Conservation (phyloP, 2,888 invertebrate genomes). For the Sesamia inferens region DNA sequence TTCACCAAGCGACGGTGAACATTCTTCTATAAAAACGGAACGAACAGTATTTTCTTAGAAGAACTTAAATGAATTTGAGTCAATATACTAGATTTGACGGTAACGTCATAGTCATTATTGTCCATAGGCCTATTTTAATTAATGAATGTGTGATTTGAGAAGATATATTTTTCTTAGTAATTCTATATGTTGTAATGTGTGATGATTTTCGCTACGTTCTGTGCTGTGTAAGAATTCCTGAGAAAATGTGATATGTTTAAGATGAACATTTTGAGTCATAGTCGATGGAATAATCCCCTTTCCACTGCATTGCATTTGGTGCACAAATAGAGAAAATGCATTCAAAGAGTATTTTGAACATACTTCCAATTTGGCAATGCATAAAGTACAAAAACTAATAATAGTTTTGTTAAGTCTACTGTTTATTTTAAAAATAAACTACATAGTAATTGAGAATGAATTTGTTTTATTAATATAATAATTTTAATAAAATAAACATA, state of each 20-base stretch:
- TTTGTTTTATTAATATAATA: constrained; percentile 63
- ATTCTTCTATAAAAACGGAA: constrained; percentile 81
- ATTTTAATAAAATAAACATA: constrained; percentile 42
- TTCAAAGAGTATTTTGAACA: constrained; percentile 85
- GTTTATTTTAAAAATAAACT: constrained; percentile 54
- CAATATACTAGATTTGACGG: constrained; percentile 54
- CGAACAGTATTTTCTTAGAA: constrained; percentile 69
- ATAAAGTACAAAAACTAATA: constrained; percentile 59
- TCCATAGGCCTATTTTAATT: constrained; percentile 54
- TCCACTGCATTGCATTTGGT: constrained; percentile 53
- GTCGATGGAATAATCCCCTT: constrained; percentile 59
- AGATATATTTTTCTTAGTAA: constrained; percentile 50
- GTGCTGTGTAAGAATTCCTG: constrained; percentile 59
- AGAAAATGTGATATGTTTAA: constrained; percentile 64
- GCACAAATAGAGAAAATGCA: constrained; percentile 70
- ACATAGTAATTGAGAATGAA: constrained; percentile 48
- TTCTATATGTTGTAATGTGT: constrained; percentile 40
- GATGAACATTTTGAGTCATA: constrained; percentile 61
- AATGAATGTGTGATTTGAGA: constrained; percentile 45
- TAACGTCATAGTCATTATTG: constrained; percentile 48
- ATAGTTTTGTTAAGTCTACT: constrained; percentile 44
- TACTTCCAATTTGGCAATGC: constrained; percentile 86
- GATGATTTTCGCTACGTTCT: constrained; percentile 50
- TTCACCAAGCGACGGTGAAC: constrained; percentile 85
- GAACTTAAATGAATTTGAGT: constrained; percentile 42